These are phyloP conservation scores for Drosophila hawaiiensis DNA, from an alignment of 2,888 invertebrate genomes.

Conservation along the genomic window DNA sequence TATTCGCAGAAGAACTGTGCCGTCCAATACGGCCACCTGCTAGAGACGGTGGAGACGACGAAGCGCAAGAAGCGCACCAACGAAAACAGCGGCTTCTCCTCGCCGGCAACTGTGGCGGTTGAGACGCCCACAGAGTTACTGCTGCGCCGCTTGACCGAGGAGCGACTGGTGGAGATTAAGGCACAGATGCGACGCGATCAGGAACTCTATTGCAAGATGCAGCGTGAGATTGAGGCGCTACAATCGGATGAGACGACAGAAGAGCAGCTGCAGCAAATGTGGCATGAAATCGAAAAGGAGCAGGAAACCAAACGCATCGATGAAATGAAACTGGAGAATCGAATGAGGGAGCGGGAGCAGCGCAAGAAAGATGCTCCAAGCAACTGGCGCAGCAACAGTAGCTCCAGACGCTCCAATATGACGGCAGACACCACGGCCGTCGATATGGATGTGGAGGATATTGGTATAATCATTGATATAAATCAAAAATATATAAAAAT, in stretches of 20 bases:
- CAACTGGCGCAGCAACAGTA: conserved; percentile 86
- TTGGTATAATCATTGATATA: conserved; percentile 34
- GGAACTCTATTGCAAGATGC: conserved; percentile 90
- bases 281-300: conserved; percentile 90
- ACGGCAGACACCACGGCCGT: conserved; percentile 76
- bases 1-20: conserved; percentile 96
- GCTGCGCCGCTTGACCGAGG: conserved; percentile 90
- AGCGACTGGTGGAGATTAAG: conserved; percentile 92
- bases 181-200: conserved; percentile 90
- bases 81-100: conserved; percentile 61
- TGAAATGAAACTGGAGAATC: conserved; percentile 84
- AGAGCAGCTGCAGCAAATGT: conserved; percentile 90
- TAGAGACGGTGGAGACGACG: conserved; percentile 95
- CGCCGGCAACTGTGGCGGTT: conserved; percentile 74
- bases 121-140: conserved; percentile 92
- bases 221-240: conserved; percentile 87
- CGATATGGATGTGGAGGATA: conserved; percentile 82
- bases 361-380: conserved; percentile 88
- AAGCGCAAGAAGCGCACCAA: conserved; percentile 79
- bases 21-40: conserved; percentile 93
- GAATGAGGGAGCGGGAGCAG: conserved; percentile 87
- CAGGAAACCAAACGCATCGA: conserved; percentile 90
- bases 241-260: conserved; percentile 87
- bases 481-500: background rate
- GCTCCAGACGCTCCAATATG: conserved; percentile 39